Evolutionary conservation across 2,888 invertebrate genomes (phyloP).

Genomic region (Stenotaenia linearis): DNA sequence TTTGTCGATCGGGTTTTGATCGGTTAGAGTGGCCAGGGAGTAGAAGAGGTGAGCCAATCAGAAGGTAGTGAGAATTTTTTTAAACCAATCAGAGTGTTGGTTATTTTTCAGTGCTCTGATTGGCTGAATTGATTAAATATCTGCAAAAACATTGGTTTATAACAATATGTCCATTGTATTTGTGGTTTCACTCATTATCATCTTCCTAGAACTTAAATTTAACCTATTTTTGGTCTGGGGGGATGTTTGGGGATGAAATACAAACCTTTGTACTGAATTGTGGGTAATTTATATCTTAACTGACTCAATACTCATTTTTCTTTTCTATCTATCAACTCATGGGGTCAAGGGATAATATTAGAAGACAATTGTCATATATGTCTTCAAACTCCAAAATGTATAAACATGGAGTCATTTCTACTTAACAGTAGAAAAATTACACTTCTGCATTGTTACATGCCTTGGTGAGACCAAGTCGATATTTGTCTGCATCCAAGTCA

Average conservation of each 20-base stretch:
- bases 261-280: not conserved
- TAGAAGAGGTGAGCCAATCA: too few relatives aligned
- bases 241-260: not conserved
- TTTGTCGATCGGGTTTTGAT: too few relatives aligned
- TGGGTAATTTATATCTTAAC: not conserved
- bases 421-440: not conserved
- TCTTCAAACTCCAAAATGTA: not conserved
- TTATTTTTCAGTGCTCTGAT: too few relatives aligned
- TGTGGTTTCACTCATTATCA: not conserved
- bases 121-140: too few relatives aligned
- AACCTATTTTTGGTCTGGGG: too few relatives aligned
- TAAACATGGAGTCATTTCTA: not conserved
- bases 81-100: too few relatives aligned
- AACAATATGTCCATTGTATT: not conserved
- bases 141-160: not conserved
- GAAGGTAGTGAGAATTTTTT: too few relatives aligned
- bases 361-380: not conserved
- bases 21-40: too few relatives aligned
- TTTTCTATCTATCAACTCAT: not conserved
- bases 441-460: slow-evolving; percentile 53
- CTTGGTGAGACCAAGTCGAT: slow-evolving; percentile 92
- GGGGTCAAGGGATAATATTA: not conserved
- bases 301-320: not conserved
- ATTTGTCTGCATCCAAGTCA: slow-evolving; percentile 86
- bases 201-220: not conserved